phyloP scores from a whole-genome alignment of 2,888 invertebrate species.

The Epirrhoe tristata region DNA sequence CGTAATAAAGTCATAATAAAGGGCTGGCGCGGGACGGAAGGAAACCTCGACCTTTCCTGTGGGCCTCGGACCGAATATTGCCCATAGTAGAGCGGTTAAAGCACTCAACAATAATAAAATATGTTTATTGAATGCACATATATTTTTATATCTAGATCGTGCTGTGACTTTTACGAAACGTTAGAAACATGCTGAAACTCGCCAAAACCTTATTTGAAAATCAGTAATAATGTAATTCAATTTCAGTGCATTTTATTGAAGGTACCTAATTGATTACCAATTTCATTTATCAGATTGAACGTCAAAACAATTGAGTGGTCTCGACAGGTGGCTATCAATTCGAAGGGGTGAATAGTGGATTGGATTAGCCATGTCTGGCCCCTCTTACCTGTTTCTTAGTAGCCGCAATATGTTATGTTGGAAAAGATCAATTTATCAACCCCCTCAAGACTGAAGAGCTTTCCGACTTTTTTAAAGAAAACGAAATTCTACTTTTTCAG shows the following conservation, averaged over 20 bases:
- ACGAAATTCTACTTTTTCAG: neutral
- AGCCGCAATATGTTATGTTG: constrained; percentile 38
- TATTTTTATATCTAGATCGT: constrained; percentile 35
- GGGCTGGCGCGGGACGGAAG: constrained; percentile 68
- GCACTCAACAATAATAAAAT: constrained; percentile 43
- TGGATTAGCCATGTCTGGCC: constrained; percentile 39
- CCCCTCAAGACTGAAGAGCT: constrained; percentile 27
- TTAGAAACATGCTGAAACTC: neutral
- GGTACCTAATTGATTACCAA: constrained; percentile 19
- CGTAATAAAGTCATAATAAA: constrained; percentile 77
- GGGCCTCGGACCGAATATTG: constrained; percentile 52
- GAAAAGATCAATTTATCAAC: constrained; percentile 42
- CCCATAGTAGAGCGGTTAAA: constrained; percentile 37
- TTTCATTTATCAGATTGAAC: constrained; percentile 35
- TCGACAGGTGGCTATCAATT: constrained; percentile 37
- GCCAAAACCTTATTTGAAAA: constrained; percentile 17
- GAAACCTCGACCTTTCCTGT: constrained; percentile 72
- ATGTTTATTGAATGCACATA: constrained; percentile 44
- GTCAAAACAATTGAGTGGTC: constrained; percentile 39
- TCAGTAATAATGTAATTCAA: constrained; percentile 19
- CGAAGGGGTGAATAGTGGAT: constrained; percentile 30
- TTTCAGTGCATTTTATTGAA: constrained; percentile 18
- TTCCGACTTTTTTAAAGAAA: constrained; percentile 10
- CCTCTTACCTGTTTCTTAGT: constrained; percentile 46
- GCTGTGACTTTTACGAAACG: constrained; percentile 14